A percentile compares a stretch with the other conserved stretches of the same genome.
phyloP scores from a whole-genome alignment of 2,888 invertebrate genomes.

The Sinopyrophorus schimmeli region DNA sequence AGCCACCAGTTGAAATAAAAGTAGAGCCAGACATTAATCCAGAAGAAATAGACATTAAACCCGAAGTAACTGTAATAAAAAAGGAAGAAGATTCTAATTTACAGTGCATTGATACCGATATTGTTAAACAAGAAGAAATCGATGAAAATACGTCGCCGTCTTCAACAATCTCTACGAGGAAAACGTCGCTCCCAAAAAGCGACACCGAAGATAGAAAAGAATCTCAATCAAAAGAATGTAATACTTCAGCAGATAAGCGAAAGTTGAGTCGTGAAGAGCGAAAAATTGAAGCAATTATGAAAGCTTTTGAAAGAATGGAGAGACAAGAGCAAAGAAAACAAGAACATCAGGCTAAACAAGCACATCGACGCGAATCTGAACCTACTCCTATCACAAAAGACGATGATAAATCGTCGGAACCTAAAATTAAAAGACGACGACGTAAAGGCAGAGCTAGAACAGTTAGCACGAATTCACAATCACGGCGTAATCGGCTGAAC shows the following conservation, averaged over 20 bases:
- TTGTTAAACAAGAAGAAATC: constrained; percentile 33
- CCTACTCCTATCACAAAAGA: constrained; percentile 47
- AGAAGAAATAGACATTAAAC: constrained; percentile 29
- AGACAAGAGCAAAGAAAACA: constrained; percentile 79
- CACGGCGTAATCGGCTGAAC: constrained; percentile 68
- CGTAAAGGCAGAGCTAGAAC: constrained; percentile 70
- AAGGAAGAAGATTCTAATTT: constrained; percentile 29
- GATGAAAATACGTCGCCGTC: constrained; percentile 22
- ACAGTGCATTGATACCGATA: constrained; percentile 22
- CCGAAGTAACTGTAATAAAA: constrained; percentile 35
- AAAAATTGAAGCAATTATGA: constrained; percentile 93
- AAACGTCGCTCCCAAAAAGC: constrained; percentile 18
- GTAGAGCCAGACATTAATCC: constrained; percentile 23
- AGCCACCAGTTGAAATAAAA: constrained; percentile 18
- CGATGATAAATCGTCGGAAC: constrained; percentile 19
- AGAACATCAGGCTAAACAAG: constrained; percentile 72
- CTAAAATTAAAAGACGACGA: constrained; percentile 26
- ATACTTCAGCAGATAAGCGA: constrained; percentile 40
- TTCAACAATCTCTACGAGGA: constrained; percentile 10
- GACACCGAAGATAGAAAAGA: constrained; percentile 38
- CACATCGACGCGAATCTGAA: constrained; percentile 68
- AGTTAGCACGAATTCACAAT: constrained; percentile 60
- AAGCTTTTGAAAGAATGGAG: constrained; percentile 93
- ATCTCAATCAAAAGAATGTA: constrained; percentile 19
- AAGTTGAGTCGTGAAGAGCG: constrained; percentile 84